Evolutionary conservation across 2,113 vertebrate genomes (phyloP).

Genomic region (Delphinus delphis): DNA sequence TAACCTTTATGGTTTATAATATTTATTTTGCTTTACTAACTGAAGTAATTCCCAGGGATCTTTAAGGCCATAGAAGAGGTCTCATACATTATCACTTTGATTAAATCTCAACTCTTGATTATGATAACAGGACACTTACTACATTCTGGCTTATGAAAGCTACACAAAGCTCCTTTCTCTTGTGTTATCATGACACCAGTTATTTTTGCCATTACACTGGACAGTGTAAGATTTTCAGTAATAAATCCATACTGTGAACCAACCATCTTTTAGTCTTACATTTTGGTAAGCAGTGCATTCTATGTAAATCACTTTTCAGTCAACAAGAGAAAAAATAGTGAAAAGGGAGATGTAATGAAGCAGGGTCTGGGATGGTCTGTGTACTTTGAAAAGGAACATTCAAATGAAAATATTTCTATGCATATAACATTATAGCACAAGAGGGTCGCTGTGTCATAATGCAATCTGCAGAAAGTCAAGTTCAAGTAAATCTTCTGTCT

Average conservation of each 20-base stretch:
- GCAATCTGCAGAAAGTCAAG: not conserved
- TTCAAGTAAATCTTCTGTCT: not conserved
- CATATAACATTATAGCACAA: not conserved
- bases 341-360: not conserved
- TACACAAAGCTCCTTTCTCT: not conserved
- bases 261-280: not conserved
- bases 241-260: not conserved
- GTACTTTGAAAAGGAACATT: not conserved
- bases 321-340: not conserved
- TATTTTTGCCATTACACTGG: not conserved
- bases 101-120: not conserved
- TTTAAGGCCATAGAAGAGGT: not conserved
- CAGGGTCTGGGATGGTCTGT: rapidly evolving
- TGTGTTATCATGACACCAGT: not conserved
- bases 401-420: not conserved
- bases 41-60: constrained; percentile 26
- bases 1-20: constrained; percentile 43
- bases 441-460: not conserved
- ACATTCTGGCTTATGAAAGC: not conserved
- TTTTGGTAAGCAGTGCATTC: not conserved
- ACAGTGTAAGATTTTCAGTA: not conserved
- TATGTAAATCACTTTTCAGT: not conserved
- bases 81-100: not conserved
- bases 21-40: constrained; percentile 59
- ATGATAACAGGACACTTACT: not conserved